phyloP scores from a whole-genome alignment of 2,113 vertebrate genomes.

The Gobius niger region DNA sequence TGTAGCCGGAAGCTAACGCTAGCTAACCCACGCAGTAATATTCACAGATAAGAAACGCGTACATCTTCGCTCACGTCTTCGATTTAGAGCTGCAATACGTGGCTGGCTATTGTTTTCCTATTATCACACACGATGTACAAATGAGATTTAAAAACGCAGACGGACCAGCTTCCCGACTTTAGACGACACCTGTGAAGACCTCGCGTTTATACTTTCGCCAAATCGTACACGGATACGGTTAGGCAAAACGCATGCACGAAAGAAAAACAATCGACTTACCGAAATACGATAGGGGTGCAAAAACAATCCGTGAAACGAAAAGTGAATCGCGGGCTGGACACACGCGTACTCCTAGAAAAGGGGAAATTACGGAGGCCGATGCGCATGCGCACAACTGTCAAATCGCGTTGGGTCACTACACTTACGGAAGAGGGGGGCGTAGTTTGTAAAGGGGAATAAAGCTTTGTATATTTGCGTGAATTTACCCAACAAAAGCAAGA shows the following conservation, averaged over 20 bases:
- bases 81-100: not conserved
- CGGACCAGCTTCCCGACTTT: not conserved
- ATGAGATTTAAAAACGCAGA: slow-evolving; percentile 1
- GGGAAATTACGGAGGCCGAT: not conserved
- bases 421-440: not conserved
- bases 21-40: not conserved
- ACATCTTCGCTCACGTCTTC: not conserved
- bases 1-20: not conserved
- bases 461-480: not conserved
- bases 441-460: not conserved
- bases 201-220: not conserved
- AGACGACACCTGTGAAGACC: not conserved
- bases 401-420: slow-evolving; percentile 13
- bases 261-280: slow-evolving; percentile 35
- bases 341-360: not conserved
- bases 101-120: not conserved
- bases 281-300: slow-evolving; percentile 56
- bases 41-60: not conserved
- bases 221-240: not conserved
- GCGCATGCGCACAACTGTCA: slow-evolving; percentile 45
- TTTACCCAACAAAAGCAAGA: not conserved
- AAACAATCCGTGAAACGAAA: slow-evolving; percentile 53
- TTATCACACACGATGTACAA: not conserved
- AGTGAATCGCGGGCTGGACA: slow-evolving; percentile 23
- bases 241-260: not conserved